phyloP scores from a whole-genome alignment of 35 echinoderm and acorn worm genomes.

The Holothuria glaberrima region DNA sequence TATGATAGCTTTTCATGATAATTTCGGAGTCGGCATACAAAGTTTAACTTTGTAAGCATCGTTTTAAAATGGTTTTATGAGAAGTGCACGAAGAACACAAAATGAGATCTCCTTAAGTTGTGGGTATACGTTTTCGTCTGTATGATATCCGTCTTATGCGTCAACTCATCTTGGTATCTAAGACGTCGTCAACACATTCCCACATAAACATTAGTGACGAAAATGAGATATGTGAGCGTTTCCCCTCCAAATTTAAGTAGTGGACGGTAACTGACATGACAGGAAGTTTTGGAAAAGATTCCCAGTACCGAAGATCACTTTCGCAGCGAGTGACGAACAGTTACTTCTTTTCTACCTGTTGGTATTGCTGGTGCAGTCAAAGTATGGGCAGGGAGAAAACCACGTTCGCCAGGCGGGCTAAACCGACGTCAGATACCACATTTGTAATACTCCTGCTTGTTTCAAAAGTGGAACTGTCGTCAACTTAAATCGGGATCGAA shows the following conservation, averaged over 20 bases:
- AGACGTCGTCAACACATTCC: not conserved
- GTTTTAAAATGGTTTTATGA: not conserved
- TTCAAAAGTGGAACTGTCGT: constrained; percentile 10
- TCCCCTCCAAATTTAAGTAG: not conserved
- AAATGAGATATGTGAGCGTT: not conserved
- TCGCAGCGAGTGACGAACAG: constrained; percentile 4
- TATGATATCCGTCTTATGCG: not conserved
- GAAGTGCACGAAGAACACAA: not conserved
- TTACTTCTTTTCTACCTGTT: not conserved
- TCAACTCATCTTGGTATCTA: constrained; percentile 1
- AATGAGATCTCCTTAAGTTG: constrained; percentile 4
- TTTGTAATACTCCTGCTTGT: not conserved
- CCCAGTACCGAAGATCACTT: not conserved
- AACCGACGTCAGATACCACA: not conserved
- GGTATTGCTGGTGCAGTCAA: not conserved
- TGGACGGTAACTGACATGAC: constrained; percentile 10
- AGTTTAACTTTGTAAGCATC: constrained; percentile 14
- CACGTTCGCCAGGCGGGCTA: not conserved
- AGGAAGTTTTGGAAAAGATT: not conserved
- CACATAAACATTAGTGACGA: not conserved
- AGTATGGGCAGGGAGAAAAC: not conserved
- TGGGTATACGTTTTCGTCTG: not conserved
- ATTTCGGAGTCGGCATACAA: not conserved
- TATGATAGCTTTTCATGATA: not conserved
- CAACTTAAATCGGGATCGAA: not conserved